Evolutionary conservation across 2,797 vertebrate genomes (phyloP).

Genomic region (Neomorphus geoffroyi): DNA sequence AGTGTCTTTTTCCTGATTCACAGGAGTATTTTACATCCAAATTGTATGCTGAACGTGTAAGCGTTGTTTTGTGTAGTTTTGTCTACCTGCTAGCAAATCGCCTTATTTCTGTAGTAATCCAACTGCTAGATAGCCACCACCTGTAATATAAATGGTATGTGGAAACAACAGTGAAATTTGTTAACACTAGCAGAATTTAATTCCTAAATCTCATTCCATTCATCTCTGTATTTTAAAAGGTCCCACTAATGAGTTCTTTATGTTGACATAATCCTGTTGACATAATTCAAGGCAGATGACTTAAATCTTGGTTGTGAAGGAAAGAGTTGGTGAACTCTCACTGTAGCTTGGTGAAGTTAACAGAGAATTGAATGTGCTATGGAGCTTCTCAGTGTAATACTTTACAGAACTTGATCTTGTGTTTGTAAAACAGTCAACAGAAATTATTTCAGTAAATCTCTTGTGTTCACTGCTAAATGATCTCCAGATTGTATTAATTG

Average conservation of each 20-base stretch:
- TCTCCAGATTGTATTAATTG: neutral
- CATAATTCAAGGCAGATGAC: neutral
- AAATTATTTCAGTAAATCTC: neutral
- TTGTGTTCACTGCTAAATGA: neutral
- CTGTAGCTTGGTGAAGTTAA: neutral
- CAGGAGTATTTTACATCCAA: neutral
- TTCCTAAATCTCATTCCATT: slow-evolving; percentile 9
- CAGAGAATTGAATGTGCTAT: neutral
- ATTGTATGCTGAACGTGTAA: neutral
- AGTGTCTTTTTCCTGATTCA: neutral
- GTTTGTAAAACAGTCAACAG: neutral
- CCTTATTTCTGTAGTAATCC: neutral
- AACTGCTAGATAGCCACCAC: neutral
- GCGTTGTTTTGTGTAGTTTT: neutral
- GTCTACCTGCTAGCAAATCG: neutral
- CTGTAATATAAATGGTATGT: neutral
- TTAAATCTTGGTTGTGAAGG: neutral
- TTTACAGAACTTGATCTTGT: neutral
- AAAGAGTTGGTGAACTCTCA: neutral
- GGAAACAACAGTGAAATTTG: neutral
- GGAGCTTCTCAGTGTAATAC: neutral
- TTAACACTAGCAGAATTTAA: slow-evolving; percentile 18
- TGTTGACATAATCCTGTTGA: slow-evolving; percentile 31
- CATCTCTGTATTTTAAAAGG: slow-evolving; percentile 11
- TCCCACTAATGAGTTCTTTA: slow-evolving; percentile 4